Evolutionary conservation across 2,888 invertebrate genomes (phyloP), one percentile per base, ranked within the genome.

Genomic region (Parthenolecanium corni): DNA sequence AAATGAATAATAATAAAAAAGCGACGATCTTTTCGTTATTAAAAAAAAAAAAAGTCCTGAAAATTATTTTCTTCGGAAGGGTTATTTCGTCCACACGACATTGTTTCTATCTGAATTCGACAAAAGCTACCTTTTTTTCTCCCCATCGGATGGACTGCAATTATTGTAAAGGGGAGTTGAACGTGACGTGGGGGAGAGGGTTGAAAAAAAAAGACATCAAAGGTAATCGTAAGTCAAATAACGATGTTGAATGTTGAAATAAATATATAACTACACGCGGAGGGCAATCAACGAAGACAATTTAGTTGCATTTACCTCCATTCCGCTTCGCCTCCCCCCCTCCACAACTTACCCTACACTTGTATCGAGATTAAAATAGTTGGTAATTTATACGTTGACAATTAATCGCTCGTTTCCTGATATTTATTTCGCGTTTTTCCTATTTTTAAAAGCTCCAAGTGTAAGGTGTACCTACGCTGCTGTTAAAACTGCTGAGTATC

Each of bases 401-500:
- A 54, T 54, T 54, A 42, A 42, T 54, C 23, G 38, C 18, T 42
- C 6, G 31, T n/a, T 54, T 54, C 40, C 53, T 16, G 25, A 53
- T 40, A 53, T 21, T 9, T 31, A n/a, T n/a, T n/a, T n/a, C n/a
- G n/a, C n/a, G 31, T 31, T 31, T 31, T 4, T 31, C 31, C 9
- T 31, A 31, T 31, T n/a, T n/a, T n/a, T 36, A 20, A 52, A 20
- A 36, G 36, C 31, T 6, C 31, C 31, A 52, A 49, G 31, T 31
- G 24, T 21, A 49, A n/a, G 25, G 11, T 11, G 16, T 20, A 18
- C 11, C n/a, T 40, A 23, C 23, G 40, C 24, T 54, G 40, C 24
- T 54, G 49, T 61, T 49, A 61, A 31, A 24, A 9, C 49, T 49
- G 20, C 11, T n/a, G n/a, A 49, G 61, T 61, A 61, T 61, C 61